These are phyloP conservation scores for Taphrorychus bicolor DNA, from an alignment of 2,888 invertebrate genomes.

Conservation along the genomic window DNA sequence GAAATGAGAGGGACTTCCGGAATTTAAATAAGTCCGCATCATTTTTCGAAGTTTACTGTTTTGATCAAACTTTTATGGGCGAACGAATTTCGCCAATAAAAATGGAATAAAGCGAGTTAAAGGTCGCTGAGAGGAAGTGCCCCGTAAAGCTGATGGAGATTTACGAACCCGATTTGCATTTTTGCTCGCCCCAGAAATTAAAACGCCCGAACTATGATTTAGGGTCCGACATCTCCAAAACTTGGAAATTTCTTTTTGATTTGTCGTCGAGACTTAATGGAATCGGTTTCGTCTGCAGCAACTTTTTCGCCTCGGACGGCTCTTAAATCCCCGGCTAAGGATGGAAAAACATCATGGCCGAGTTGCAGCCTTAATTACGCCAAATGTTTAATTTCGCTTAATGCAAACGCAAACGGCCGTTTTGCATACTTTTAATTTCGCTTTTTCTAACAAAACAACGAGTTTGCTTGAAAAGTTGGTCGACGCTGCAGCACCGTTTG, in stretches of 20 bases:
- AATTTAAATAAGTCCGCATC: constrained; percentile 32
- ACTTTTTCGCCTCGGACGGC: not conserved
- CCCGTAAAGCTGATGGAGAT: constrained; percentile 3
- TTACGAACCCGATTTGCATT: constrained; percentile 1
- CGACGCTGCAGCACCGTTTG: too few relatives aligned
- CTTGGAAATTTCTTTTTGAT: constrained; percentile 15
- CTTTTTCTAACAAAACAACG: too few relatives aligned
- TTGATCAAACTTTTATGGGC: not conserved
- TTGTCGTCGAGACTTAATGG: constrained; percentile 13
- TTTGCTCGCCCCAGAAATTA: constrained; percentile 18
- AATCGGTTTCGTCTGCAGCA: not conserved
- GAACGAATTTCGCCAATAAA: not conserved
- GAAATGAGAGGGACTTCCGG: constrained; percentile 19
- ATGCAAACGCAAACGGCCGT: too few relatives aligned
- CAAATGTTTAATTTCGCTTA: constrained; percentile 15
- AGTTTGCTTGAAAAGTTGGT: too few relatives aligned
- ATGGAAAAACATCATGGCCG: not conserved
- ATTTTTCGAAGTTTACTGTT: constrained; percentile 8
- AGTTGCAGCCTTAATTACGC: constrained; percentile 2
- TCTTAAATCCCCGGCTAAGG: not conserved
- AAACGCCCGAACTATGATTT: constrained; percentile 19
- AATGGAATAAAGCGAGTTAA: too few relatives aligned
- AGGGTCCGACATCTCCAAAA: constrained; percentile 3
- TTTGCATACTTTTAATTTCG: too few relatives aligned
- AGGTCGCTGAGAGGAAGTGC: not conserved